phyloP scores from a whole-genome alignment of 2,888 invertebrate genomes.

The Andrena dorsata region DNA sequence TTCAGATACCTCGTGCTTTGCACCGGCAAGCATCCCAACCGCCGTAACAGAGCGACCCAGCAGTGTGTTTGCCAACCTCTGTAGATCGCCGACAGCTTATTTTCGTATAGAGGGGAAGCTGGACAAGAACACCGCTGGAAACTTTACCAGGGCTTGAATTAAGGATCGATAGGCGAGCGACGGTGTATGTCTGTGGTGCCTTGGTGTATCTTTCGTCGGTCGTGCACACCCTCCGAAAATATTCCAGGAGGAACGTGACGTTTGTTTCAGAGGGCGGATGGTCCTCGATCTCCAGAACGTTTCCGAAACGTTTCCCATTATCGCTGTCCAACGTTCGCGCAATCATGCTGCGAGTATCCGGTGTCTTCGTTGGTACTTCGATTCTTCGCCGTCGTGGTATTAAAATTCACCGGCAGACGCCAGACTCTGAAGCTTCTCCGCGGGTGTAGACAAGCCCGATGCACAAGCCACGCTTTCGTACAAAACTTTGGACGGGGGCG shows the following conservation, averaged over 20 bases:
- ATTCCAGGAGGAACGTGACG: conserved; percentile 25
- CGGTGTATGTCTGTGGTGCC: conserved; percentile 43
- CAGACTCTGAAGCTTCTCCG: neutral
- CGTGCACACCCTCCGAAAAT: conserved; percentile 5
- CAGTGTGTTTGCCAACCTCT: neutral
- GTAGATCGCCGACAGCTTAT: conserved; percentile 11
- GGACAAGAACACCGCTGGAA: conserved; percentile 28
- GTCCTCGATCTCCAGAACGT: conserved; percentile 17
- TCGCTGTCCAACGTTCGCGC: neutral
- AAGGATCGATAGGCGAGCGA: conserved; percentile 49
- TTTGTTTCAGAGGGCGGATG: conserved; percentile 24
- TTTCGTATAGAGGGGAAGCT: neutral
- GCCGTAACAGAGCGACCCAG: neutral
- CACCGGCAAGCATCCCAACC: too few relatives aligned
- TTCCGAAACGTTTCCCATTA: conserved; percentile 4
- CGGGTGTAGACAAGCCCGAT: conserved; percentile 6
- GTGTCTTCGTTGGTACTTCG: neutral
- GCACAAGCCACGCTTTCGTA: neutral
- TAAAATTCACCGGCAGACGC: neutral
- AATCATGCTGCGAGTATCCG: conserved; percentile 31
- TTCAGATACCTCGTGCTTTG: too few relatives aligned
- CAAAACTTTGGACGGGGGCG: neutral
- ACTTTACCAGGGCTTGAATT: conserved; percentile 19
- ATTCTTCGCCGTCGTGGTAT: neutral
- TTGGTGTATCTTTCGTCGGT: neutral